phyloP scores from a whole-genome alignment of 2,888 invertebrate species.

The Charanyca ferruginea region DNA sequence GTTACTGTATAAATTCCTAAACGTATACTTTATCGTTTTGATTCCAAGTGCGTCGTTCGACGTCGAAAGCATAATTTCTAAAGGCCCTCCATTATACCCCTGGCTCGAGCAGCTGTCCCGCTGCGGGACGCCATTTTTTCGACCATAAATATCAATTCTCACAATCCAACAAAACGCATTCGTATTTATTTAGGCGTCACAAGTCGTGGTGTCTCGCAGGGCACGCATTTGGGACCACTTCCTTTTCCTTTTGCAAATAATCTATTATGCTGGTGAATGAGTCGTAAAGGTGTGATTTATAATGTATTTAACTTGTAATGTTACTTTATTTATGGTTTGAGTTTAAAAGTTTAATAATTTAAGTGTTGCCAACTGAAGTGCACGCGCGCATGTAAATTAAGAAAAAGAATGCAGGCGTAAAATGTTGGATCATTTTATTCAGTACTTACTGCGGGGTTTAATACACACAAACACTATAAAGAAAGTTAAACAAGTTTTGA shows the following conservation, averaged over 20 bases:
- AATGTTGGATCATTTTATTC: slow-evolving; percentile 51
- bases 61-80: slow-evolving; percentile 72
- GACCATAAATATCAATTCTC: slow-evolving; percentile 90
- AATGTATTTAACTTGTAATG: slow-evolving; percentile 65
- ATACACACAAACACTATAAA: slow-evolving; percentile 27
- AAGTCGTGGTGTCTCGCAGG: slow-evolving; percentile 75
- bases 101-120: slow-evolving; percentile 78
- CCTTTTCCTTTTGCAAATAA: slow-evolving; percentile 79
- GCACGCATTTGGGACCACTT: slow-evolving; percentile 76
- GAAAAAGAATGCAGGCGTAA: slow-evolving; percentile 45
- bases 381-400: slow-evolving; percentile 33
- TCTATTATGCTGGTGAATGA: slow-evolving; percentile 74
- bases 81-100: slow-evolving; percentile 73
- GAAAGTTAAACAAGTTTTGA: slow-evolving; percentile 28
- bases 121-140: slow-evolving; percentile 86
- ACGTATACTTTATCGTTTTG: slow-evolving; percentile 68
- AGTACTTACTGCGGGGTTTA: slow-evolving; percentile 36
- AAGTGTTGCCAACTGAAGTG: slow-evolving; percentile 57
- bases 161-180: slow-evolving; percentile 86
- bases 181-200: slow-evolving; percentile 87
- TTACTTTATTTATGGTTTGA: slow-evolving; percentile 63
- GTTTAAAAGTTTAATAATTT: slow-evolving; percentile 58
- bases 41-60: slow-evolving; percentile 67
- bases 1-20: slow-evolving; percentile 64
- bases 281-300: slow-evolving; percentile 74